Base-by-base conservation (phyloP, 2,888 invertebrate genomes). In the Macroteleia sp. region DNA sequence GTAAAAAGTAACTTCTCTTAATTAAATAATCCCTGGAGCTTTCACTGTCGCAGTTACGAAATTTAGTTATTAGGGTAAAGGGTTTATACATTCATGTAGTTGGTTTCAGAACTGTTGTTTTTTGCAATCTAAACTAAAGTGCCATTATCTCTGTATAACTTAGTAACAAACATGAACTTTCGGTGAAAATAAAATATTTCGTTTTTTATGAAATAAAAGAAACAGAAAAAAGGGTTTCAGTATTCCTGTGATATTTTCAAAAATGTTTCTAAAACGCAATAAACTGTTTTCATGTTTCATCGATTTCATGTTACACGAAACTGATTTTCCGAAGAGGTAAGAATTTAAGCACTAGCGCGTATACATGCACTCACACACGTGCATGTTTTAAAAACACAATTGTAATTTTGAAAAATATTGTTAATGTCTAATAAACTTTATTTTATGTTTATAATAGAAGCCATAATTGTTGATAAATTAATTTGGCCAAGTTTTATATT, bases 1-100 rank as follows among this genome's bases (percentile, higher is more conserved):
- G 96, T 94, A 92, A 67, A 36, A 67, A 19, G 48, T 44, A 66
- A 46, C 42, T 64, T 12, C 14, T 12, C n/a, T n/a, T n/a, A 19
- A 44, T 66, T 25, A 57, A 34, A 62, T 64, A 70, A 70, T n/a
- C 56, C 48, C 30, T 52, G 44, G 44, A 66, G 64, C 64, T 70
- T 70, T 61, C 14, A 22, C 64, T 70, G 57, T 48, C n/a, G n/a
- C n/a, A n/a, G n/a, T n/a, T 66, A 57, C 64, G 30, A 73, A 57
- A 64, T 64, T 80, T 85, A 83, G 82, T 83, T 48, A 56, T 61
- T 74, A 76, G 80, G 87, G 83, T 86, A 85, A 85, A 83, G 85
- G 86, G 84, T 84, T 77, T 80, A 42, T 20, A 44, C 16, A 32
- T 69, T 83, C 80, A 74, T 42, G 77, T 86, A 84, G 85, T 78